Base-by-base conservation (phyloP, 2,888 invertebrate genomes). In the Pachymerium ferrugineum region DNA sequence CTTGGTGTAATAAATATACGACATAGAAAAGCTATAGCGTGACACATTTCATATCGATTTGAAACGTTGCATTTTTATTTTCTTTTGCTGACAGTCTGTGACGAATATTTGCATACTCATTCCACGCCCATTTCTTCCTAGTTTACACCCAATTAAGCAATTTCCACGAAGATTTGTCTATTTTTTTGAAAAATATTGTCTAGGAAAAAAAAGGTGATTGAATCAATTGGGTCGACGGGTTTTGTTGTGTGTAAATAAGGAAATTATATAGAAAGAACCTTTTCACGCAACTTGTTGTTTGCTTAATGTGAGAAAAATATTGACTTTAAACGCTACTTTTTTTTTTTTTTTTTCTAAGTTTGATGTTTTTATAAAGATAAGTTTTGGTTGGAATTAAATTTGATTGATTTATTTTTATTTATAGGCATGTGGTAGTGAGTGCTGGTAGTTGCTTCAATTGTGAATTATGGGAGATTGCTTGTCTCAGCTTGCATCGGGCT, bases 381-480 rank as follows among this genome's bases (percentile, higher is more conserved):
- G 14, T 16, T 5, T 67, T 67, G 67, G 67, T 70, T 68, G 22
- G n/a, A 30, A 68, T 68, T 25, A 30, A 68, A 30, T 16, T 31
- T n/a, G n/a, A 69, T 69, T 69, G 28, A 31, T 31, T 69, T 33
- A 3, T 69, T 69, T 69, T 70, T 31, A 38, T 33, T 74, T 75
- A 14, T 38, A 78, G 84, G 74, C 84, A 84, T 76, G 78, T 82
- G 35, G 88, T 95, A 77, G 85, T 94, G 75, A 92, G 92, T 76
- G 91, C 92, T 25, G 93, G 83, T 1, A 89, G 90, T 79, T 76
- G 78, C 28, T 85, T 96, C 73, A 90, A 91, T 2, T 87, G 90
- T 67, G 87, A 88, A 73, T 92, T 94, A 83, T 97, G 96, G 96
- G 89, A 91, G 83, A 89, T 94, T 30, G 87, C 92, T 72, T 91